Evolutionary conservation across 37 sponge, comb jelly and placozoan species (phyloP).

Genomic region (Diacarnus erythraeanus): DNA sequence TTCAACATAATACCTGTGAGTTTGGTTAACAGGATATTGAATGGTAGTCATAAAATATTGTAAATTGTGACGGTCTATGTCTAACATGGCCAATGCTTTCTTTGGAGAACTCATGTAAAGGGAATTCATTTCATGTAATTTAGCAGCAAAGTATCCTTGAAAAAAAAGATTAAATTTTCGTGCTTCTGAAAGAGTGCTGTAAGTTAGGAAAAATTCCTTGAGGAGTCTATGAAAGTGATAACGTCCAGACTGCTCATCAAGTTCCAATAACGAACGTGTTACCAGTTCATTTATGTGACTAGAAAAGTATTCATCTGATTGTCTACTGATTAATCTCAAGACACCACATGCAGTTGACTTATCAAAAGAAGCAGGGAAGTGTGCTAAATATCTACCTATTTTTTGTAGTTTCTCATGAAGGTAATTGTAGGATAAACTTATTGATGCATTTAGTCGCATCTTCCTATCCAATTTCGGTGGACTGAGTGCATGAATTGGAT

Average conservation of each 20-base stretch:
- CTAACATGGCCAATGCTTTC: slow-evolving; percentile 11
- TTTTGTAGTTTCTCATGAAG: background rate
- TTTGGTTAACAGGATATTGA: background rate
- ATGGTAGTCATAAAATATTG: slow-evolving; percentile 5
- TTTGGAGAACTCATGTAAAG: background rate
- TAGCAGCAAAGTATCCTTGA: background rate
- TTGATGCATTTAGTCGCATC: background rate
- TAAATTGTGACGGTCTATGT: slow-evolving; percentile 35
- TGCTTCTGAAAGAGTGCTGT: background rate
- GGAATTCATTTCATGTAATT: too few species aligned
- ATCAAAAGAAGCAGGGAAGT: slow-evolving; percentile 3
- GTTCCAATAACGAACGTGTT: slow-evolving; percentile 13
- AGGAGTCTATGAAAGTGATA: slow-evolving; percentile 43
- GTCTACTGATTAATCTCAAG: background rate
- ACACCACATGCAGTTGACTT: background rate
- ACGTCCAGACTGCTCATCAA: background rate
- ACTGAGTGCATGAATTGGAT: slow-evolving; percentile 2
- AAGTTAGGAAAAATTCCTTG: slow-evolving; percentile 5
- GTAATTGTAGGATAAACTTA: background rate
- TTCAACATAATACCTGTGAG: background rate
- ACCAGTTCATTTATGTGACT: background rate
- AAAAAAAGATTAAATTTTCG: slow-evolving; percentile 6
- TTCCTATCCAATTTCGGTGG: background rate
- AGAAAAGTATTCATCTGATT: background rate
- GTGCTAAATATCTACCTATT: background rate